Percentiles rank a stretch among this genome's conserved stretches.
phyloP scores from a whole-genome alignment of 2,113 vertebrate species.

The Phylloscopus whistleri region DNA sequence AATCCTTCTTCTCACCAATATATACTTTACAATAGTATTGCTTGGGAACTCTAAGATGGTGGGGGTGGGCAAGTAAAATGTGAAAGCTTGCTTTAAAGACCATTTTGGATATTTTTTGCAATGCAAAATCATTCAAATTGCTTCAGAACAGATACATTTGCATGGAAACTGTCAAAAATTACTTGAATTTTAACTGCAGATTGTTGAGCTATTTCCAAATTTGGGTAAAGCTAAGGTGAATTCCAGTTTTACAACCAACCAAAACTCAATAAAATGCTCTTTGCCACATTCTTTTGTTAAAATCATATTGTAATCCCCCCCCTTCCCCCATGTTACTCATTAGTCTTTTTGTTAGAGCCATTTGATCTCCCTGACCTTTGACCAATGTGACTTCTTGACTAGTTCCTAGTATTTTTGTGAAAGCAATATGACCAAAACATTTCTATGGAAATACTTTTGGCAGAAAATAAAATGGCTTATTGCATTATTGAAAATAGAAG shows the following conservation, averaged over 20 bases:
- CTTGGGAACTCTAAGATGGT: not conserved
- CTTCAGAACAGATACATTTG: not conserved
- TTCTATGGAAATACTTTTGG: not conserved
- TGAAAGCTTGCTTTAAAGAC: not conserved
- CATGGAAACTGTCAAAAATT: not conserved
- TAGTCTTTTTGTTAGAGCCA: not conserved
- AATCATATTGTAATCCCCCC: not conserved
- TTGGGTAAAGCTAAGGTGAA: not conserved
- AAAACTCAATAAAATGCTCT: not conserved
- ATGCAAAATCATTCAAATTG: not conserved
- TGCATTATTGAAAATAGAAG: constrained; percentile 13
- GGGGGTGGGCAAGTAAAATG: not conserved
- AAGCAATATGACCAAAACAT: not conserved
- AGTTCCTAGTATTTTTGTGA: not conserved
- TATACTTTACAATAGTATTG: not conserved
- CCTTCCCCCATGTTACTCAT: not conserved
- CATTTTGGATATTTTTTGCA: not conserved
- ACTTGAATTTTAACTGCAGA: not conserved
- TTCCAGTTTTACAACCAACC: not conserved
- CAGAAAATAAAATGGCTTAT: not conserved
- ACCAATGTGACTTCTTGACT: not conserved
- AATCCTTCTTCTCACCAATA: not conserved
- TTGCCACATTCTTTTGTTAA: not conserved
- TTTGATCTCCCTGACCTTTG: not conserved
- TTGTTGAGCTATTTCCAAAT: not conserved